These are phyloP conservation scores for Holcopasites calliopsidis DNA, from an alignment of 1,140 invertebrate species.

Conservation along the genomic window DNA sequence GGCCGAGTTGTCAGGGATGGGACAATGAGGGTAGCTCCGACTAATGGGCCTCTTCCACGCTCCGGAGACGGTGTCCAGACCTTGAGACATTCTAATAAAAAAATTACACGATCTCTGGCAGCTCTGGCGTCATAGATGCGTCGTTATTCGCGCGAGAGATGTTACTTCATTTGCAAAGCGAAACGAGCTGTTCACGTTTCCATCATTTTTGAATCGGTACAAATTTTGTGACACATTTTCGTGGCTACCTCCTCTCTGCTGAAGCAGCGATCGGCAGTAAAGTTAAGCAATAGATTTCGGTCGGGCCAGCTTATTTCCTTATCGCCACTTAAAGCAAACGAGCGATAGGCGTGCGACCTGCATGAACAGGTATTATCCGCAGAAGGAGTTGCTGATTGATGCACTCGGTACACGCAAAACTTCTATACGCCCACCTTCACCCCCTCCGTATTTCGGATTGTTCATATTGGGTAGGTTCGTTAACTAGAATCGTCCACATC, in stretches of 20 bases:
- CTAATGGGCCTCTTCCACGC: constrained; percentile 59
- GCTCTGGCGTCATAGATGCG: neutral
- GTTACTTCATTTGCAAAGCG: too few relatives aligned
- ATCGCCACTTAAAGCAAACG: constrained; percentile 73
- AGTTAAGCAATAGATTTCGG: constrained; percentile 68
- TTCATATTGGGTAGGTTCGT: constrained; percentile 61
- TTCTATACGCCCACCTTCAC: constrained; percentile 44
- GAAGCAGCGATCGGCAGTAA: constrained; percentile 20
- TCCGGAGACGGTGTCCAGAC: constrained; percentile 17
- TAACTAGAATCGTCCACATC: constrained; percentile 47
- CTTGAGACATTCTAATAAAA: constrained; percentile 18
- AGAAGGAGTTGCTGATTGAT: constrained; percentile 73
- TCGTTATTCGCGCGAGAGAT: neutral
- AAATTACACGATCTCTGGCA: constrained; percentile 14
- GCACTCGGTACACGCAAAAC: constrained; percentile 71
- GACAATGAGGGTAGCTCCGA: constrained; percentile 60
- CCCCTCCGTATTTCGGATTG: constrained; percentile 58
- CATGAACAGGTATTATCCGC: constrained; percentile 66
- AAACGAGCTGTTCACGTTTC: too few relatives aligned
- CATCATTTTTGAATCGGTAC: neutral
- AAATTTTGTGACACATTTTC: constrained; percentile 10
- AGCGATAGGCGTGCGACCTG: constrained; percentile 70
- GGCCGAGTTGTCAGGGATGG: constrained; percentile 55
- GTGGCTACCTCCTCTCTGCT: neutral
- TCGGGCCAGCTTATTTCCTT: constrained; percentile 69